These are phyloP conservation scores for Catocala nupta DNA, from an alignment of 2,888 invertebrate species.

Conservation along the genomic window DNA sequence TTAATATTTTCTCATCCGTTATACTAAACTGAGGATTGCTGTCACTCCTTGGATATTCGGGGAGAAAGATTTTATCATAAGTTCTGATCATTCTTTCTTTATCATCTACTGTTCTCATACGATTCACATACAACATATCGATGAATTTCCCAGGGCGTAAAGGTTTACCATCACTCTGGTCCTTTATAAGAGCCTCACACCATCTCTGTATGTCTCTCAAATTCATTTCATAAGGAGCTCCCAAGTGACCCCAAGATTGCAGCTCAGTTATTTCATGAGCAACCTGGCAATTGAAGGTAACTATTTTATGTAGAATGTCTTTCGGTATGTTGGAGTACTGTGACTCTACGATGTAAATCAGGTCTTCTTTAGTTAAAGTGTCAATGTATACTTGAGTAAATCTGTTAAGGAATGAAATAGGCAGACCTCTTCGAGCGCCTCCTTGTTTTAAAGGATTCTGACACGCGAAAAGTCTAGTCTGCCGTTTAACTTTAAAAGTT, in stretches of 20 bases:
- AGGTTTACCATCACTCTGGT: conserved; percentile 59
- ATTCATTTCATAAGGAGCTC: conserved; percentile 99
- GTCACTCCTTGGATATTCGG: conserved; percentile 81
- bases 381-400: conserved; percentile 96
- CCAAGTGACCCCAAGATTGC: conserved; percentile 91
- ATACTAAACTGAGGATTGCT: conserved; percentile 87
- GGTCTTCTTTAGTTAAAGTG: conserved; percentile 89
- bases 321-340: conserved; percentile 89
- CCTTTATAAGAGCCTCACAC: conserved; percentile 91
- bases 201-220: conserved; percentile 97
- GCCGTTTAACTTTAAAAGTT: conserved; percentile 92
- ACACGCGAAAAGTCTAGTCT: conserved; percentile 97
- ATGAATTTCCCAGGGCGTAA: conserved; percentile 89
- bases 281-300: conserved; percentile 92
- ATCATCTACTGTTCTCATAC: conserved; percentile 94
- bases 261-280: conserved; percentile 88
- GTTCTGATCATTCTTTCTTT: conserved; percentile 89
- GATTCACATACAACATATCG: conserved; percentile 93
- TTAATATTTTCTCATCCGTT: conserved; percentile 85
- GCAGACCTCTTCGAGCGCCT: conserved; percentile 97
- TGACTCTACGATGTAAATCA: conserved; percentile 89
- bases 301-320: conserved; percentile 90
- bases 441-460: conserved; percentile 99
- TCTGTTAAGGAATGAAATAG: conserved; percentile 98
- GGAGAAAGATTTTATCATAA: conserved; percentile 83